Evolutionary conservation across 2,113 vertebrate species (phyloP).

Genomic region (Todiramphus saurophagus): DNA sequence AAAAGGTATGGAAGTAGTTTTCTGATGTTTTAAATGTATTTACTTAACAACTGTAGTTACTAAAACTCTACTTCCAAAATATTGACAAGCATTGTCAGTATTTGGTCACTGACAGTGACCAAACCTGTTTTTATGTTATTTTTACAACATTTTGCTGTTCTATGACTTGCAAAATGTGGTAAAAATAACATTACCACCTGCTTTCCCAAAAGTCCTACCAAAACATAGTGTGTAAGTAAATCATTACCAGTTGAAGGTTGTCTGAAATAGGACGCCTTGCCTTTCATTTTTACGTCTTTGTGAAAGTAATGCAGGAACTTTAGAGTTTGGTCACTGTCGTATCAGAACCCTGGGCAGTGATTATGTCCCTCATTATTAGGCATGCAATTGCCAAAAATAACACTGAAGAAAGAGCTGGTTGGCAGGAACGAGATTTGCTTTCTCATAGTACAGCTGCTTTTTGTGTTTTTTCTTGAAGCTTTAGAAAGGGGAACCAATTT

Average conservation of each 20-base stretch:
- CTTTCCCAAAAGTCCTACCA: background rate
- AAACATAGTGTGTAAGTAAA: background rate
- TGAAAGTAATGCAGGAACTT: background rate
- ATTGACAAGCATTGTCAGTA: too few species aligned
- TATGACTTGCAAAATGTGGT: background rate
- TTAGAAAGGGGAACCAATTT: background rate
- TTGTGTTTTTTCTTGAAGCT: background rate
- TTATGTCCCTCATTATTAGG: background rate
- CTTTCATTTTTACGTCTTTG: background rate
- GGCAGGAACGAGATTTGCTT: background rate
- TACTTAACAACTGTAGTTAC: background rate
- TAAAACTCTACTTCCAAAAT: background rate
- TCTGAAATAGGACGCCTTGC: background rate
- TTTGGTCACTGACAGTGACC: too few species aligned
- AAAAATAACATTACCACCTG: background rate
- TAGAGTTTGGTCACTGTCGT: background rate
- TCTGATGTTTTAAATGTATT: background rate
- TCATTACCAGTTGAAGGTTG: background rate
- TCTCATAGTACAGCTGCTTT: background rate
- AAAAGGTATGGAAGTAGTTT: background rate
- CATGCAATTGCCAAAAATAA: background rate
- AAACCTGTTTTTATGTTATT: too few species aligned
- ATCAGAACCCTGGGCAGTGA: background rate
- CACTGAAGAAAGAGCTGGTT: background rate
- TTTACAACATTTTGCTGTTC: too few species aligned